A percentile compares a stretch with the other conserved stretches of the same genome.
Evolutionary conservation across 2,888 invertebrate species (phyloP).

Genomic region (Agapostemon virescens): DNA sequence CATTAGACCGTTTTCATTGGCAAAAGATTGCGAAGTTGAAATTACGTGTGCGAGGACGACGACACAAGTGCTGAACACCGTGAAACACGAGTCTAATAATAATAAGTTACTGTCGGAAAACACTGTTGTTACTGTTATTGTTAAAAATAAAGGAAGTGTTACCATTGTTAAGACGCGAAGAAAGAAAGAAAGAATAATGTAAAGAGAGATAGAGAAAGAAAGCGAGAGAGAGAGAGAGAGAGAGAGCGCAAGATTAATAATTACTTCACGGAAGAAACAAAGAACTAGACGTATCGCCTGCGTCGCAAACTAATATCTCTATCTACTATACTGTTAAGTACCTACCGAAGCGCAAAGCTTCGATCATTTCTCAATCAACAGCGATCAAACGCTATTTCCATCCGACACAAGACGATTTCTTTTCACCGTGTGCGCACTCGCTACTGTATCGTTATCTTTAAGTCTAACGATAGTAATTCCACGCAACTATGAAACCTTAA

Average conservation of each 20-base stretch:
- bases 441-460: conserved; percentile 19
- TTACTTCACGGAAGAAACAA: background rate
- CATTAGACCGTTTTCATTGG: conserved; percentile 19
- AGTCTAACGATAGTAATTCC: conserved; percentile 8
- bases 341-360: conserved; percentile 32
- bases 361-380: conserved; percentile 30
- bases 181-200: conserved; percentile 28
- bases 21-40: no score
- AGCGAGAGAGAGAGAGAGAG: conserved; percentile 7
- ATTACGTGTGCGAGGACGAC: conserved; percentile 37
- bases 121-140: conserved; percentile 77
- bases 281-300: conserved; percentile 29
- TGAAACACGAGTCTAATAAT: conserved; percentile 28
- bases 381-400: conserved; percentile 48
- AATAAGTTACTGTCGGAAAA: conserved; percentile 69
- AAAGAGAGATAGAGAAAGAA: background rate
- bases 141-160: conserved; percentile 75
- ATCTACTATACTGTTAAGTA: conserved; percentile 46
- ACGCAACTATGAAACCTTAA: background rate
- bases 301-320: conserved; percentile 42
- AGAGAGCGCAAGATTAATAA: conserved; percentile 17
- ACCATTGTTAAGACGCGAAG: conserved; percentile 69
- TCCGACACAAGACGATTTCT: conserved; percentile 41
- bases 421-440: conserved; percentile 54
- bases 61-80: conserved; percentile 42